Conservation (phyloP, 2,113 vertebrate genomes). For the Hyla sarda region DNA sequence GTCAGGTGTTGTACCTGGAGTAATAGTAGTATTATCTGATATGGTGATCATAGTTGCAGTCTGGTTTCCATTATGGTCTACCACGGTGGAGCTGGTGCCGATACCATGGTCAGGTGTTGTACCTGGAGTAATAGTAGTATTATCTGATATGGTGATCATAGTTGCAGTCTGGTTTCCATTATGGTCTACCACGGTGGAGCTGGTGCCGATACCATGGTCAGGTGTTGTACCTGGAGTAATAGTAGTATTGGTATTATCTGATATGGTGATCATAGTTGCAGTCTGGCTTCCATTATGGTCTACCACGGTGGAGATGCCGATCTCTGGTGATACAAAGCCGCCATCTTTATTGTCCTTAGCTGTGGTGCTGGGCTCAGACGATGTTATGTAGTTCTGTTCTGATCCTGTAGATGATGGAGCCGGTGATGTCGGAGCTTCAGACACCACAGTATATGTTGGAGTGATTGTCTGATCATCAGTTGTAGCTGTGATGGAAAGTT, state of each 20-base stretch:
- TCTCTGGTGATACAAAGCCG: not conserved
- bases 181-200: not conserved
- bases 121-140: not conserved
- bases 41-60: not conserved
- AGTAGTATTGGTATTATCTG: not conserved
- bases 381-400: not conserved
- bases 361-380: not conserved
- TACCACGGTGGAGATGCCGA: not conserved
- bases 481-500: no score
- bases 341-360: not conserved
- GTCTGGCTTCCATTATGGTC: not conserved
- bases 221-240: not conserved
- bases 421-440: no score
- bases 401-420: not conserved
- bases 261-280: not conserved
- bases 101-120: not conserved
- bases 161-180: not conserved
- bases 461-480: no score
- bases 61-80: not conserved
- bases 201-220: not conserved
- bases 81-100: not conserved
- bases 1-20: not conserved
- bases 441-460: no score
- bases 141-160: not conserved
- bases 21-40: not conserved